phyloP scores from a whole-genome alignment of 2,113 vertebrate species.

The Petroica traversi region DNA sequence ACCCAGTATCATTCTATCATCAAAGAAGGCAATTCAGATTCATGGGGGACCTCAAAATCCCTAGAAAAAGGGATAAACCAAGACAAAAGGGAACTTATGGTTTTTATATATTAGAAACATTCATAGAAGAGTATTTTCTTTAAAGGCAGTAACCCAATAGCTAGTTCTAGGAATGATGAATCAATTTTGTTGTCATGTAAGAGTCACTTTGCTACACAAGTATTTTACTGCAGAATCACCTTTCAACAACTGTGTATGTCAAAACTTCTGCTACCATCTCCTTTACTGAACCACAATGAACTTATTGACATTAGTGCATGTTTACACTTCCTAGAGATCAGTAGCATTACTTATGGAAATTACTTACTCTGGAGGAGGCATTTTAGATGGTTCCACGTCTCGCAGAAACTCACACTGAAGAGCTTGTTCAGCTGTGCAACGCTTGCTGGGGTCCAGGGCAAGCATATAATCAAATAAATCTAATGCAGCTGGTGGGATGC shows the following conservation, averaged over 20 bases:
- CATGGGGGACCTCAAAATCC: background rate
- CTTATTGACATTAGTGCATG: background rate
- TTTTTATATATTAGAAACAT: background rate
- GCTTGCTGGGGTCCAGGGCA: constrained; percentile 94
- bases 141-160: background rate
- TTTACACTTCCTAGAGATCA: background rate
- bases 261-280: background rate
- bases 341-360: background rate
- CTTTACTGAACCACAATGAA: background rate
- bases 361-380: constrained; percentile 96
- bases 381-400: constrained; percentile 95
- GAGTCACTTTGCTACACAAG: background rate
- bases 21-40: background rate
- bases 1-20: background rate
- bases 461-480: constrained; percentile 98
- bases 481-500: constrained; percentile 89
- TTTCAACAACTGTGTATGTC: accelerated
- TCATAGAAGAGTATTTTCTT: background rate
- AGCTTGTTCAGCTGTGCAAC: constrained; percentile 94
- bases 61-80: background rate
- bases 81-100: background rate
- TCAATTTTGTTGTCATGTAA: background rate
- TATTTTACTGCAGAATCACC: background rate
- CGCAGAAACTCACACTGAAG: constrained; percentile 92
- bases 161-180: background rate